A percentile compares a stretch with the other conserved stretches of the same genome.
These are phyloP conservation scores for Allochrocebus solatus DNA, from an alignment of 2,797 vertebrate species.

Conservation along the genomic window DNA sequence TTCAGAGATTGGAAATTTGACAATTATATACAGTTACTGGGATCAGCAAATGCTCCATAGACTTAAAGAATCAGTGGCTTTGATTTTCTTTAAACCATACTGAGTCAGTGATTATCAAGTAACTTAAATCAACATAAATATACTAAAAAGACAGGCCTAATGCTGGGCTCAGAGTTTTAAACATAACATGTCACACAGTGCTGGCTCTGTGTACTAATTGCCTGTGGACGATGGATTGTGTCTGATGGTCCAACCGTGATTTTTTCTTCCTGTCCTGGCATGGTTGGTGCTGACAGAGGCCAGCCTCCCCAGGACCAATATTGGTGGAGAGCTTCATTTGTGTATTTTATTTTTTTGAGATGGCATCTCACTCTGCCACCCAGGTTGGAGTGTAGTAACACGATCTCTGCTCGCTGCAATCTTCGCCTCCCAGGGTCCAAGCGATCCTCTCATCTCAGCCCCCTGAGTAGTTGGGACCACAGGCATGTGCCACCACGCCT, in stretches of 20 bases:
- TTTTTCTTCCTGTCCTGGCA: accelerated
- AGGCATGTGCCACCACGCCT: background rate
- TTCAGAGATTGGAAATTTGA: background rate
- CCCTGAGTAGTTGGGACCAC: background rate
- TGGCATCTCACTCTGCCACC: background rate
- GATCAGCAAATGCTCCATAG: background rate
- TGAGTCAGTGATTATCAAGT: background rate
- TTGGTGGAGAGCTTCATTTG: background rate
- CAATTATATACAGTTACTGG: background rate
- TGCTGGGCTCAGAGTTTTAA: background rate
- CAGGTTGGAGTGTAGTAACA: background rate
- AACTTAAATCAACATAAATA: background rate
- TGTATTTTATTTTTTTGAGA: background rate
- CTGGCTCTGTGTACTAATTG: accelerated
- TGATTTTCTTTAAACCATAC: background rate
- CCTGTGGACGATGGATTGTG: background rate
- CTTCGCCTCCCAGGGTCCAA: background rate
- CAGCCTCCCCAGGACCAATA: accelerated
- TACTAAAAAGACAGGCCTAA: background rate
- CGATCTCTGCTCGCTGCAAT: background rate
- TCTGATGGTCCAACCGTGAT: background rate
- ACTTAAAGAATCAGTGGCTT: background rate
- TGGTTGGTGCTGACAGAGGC: no score
- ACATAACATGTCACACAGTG: accelerated
- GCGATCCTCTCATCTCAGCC: background rate